A percentile compares a stretch with the other conserved stretches of the same genome.
Conservation (phyloP, 2,888 invertebrate genomes). For the Spisula solida region DNA sequence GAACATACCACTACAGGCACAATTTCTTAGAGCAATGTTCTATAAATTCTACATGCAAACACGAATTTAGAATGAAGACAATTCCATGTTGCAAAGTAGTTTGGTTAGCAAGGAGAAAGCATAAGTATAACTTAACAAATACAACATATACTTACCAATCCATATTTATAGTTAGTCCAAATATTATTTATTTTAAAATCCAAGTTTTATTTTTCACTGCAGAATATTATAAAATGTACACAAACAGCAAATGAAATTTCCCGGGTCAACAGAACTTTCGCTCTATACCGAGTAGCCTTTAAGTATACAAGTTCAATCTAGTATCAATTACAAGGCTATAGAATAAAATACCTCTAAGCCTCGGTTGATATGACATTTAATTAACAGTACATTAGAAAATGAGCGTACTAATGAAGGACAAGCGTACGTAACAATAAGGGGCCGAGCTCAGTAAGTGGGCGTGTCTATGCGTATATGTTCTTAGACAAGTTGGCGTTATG, state of each 20-base stretch:
- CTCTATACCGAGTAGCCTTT: not conserved
- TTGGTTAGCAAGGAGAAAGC: not conserved
- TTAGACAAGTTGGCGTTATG: constrained; percentile 55
- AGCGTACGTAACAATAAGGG: constrained; percentile 43
- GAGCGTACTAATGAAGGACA: constrained; percentile 47
- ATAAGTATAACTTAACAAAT: not conserved
- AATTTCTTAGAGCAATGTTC: not conserved
- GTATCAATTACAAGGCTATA: constrained; percentile 41
- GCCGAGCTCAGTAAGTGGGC: constrained; percentile 51
- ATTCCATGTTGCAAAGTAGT: not conserved
- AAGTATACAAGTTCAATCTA: constrained; percentile 11
- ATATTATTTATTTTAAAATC: not conserved
- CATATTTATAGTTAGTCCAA: constrained; percentile 8
- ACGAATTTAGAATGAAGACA: too few relatives aligned
- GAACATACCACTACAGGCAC: not conserved
- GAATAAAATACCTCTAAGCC: constrained; percentile 32
- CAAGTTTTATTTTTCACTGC: not conserved
- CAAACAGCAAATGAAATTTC: not conserved
- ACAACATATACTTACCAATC: constrained; percentile 24
- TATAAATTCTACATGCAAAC: not conserved
- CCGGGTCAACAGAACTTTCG: not conserved
- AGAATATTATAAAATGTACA: not conserved
- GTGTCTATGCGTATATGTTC: constrained; percentile 45
- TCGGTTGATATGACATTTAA: constrained; percentile 51
- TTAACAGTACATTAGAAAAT: constrained; percentile 42